Evolutionary conservation across 2,113 vertebrate species (phyloP).

Genomic region (Marmota flaviventris): DNA sequence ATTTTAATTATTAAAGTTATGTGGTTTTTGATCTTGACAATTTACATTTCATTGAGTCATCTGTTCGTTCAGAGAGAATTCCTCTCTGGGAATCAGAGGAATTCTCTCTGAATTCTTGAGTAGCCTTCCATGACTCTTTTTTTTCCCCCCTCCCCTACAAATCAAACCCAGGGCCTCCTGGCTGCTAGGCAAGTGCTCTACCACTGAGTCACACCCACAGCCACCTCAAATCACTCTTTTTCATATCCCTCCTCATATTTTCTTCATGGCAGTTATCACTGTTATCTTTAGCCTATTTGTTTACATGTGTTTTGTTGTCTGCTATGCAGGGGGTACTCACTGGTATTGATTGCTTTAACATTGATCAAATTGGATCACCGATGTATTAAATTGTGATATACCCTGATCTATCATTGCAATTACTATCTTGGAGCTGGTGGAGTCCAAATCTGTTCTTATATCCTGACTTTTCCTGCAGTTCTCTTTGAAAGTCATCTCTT

Average conservation of each 20-base stretch:
- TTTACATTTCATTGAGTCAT: constrained; percentile 30
- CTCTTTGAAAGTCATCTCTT: neutral
- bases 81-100: neutral
- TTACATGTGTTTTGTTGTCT: neutral
- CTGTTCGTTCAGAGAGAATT: neutral
- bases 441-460: constrained; percentile 25
- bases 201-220: no score
- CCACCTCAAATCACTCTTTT: neutral
- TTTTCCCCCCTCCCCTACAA: no score
- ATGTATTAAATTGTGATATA: neutral
- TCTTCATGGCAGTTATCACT: neutral
- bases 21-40: neutral
- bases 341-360: neutral
- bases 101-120: neutral
- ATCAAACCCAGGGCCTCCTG: no score
- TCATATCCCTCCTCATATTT: neutral
- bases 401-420: neutral
- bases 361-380: neutral
- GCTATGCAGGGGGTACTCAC: neutral
- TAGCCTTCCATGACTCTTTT: neutral
- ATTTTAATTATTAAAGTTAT: constrained; percentile 7
- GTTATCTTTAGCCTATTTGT: neutral
- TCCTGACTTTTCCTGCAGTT: neutral
- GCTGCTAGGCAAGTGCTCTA: no score
- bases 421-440: neutral